phyloP scores from a whole-genome alignment of 2,797 vertebrate genomes.

The Macrochelys suwanniensis region DNA sequence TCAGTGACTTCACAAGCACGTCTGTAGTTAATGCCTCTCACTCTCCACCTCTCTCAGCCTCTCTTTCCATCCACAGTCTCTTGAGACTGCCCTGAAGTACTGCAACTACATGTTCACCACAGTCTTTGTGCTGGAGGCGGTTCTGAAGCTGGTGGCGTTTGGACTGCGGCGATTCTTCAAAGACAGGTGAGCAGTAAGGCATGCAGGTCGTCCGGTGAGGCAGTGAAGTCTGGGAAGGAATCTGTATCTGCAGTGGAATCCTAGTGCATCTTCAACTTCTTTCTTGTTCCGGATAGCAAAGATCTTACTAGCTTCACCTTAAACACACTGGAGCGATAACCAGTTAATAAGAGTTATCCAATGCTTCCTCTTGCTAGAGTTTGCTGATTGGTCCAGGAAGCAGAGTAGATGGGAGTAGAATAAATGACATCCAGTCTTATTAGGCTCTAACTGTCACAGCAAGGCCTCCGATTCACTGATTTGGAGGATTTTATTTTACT shows the following conservation, averaged over 20 bases:
- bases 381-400: constrained; percentile 42
- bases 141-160: constrained; percentile 94
- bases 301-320: background rate
- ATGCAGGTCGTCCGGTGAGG: fast-evolving
- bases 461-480: background rate
- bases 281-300: background rate
- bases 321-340: background rate
- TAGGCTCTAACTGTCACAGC: background rate
- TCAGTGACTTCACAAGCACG: fast-evolving
- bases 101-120: constrained; percentile 98
- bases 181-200: constrained; percentile 87
- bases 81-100: constrained; percentile 93
- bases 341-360: background rate
- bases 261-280: background rate
- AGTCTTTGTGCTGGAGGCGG: constrained; percentile 94
- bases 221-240: background rate
- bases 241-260: background rate
- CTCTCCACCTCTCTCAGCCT: constrained; percentile 5
- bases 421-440: background rate
- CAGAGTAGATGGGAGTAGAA: constrained; percentile 5
- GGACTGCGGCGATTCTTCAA: constrained; percentile 96
- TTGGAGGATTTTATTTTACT: background rate
- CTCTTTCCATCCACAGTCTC: constrained; percentile 83
- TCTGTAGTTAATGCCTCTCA: background rate
- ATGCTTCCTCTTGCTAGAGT: constrained; percentile 23